Evolutionary conservation across 2,888 invertebrate genomes (phyloP), one percentile per base, ranked within the genome.

Genomic region (Entomobrya multifasciata): DNA sequence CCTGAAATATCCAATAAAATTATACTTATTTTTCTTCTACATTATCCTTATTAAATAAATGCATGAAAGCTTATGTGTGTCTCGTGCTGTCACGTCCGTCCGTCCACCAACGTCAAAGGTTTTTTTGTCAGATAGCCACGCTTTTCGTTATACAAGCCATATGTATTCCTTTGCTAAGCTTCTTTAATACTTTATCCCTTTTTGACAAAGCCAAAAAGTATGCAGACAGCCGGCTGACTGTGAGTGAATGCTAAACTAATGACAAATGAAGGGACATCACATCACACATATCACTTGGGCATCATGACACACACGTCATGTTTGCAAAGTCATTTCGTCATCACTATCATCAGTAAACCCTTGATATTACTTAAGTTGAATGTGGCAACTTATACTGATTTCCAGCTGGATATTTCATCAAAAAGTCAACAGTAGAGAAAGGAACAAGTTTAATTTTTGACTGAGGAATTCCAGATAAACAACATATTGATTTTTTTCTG

Each of bases 151-250:
- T 47, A 74, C 65, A 65, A 65, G 25, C 83, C 83, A 84, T 84
- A 84, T 84, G 83, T 62, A 84, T 84, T n/a, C 65, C 60, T 72
- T 17, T 55, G 41, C 77, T 84, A 84, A 84, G 83, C 83, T 84
- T 55, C 74, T 84, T 74, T 65, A 65, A 77, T 76, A 15, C 83
- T 65, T 62, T 41, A 22, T 22, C 55, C 60, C 27, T 77, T 52
- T n/a, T 65, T 67, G 70, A 84, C 83, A 65, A 84, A 77, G 41
- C 77, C 49, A 44, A 44, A 77, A 76, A 77, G 52, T 62, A 57
- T 72, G 72, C 41, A 36, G 70, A 47, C 27, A 70, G 49, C 47
- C 47, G 70, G 70, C 49, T 49, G 47, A 47, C 65, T 65, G n/a
- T n/a, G 65, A 65, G 17, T 17, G 62, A 30, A 17, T 70, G 17